Base-by-base conservation (phyloP, 2,888 invertebrate species). In the Hecatera dysodea region DNA sequence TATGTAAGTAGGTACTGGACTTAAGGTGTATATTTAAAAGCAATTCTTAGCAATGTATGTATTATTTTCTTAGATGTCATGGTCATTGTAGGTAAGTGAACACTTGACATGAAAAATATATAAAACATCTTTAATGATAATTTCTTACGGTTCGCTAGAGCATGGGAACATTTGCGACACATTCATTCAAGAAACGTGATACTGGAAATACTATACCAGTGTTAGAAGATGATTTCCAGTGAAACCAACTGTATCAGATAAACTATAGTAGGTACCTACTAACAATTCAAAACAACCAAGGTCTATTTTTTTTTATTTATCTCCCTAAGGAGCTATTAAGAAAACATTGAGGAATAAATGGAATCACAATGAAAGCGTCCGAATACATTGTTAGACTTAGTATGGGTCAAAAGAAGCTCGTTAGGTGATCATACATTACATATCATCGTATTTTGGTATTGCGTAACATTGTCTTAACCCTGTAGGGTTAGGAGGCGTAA, bases 171-270 rank as follows among this genome's bases (percentile, higher is more conserved):
- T 60, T 67, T 33, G 52, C 56, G 33, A 52, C 42, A 39, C 65
- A 66, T 74, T 76, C 69, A 69, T 19, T 33, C 22, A 33, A 64
- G 75, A 44, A 33, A 83, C 61, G 48, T 53, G 78, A 83, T 59
- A 24, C 66, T 42, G 29, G 75, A 66, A 70, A 82, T 55, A 73
- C 72, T 46, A 80, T 61, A 72, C 46, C 48, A 65, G 68, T 66
- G 60, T 60, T 55, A 67, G 50, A 53, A 53, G 77, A 67, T 61
- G 59, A 62, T 72, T 78, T 77, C 63, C 52, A 64, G 7, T 63
- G 27, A 60, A 78, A 72, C n/a, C n/a, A n/a, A n/a, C 70, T 46
- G 33, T 59, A 50, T 50, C 62, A 39, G 27, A 27, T 57, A 15
- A 15, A 46, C 15, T 36, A 15, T 36, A 15, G 22, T 2, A n/a